These are phyloP conservation scores for Caenorhabditis wallacei DNA, from an alignment of 2,888 invertebrate genomes.

Conservation along the genomic window DNA sequence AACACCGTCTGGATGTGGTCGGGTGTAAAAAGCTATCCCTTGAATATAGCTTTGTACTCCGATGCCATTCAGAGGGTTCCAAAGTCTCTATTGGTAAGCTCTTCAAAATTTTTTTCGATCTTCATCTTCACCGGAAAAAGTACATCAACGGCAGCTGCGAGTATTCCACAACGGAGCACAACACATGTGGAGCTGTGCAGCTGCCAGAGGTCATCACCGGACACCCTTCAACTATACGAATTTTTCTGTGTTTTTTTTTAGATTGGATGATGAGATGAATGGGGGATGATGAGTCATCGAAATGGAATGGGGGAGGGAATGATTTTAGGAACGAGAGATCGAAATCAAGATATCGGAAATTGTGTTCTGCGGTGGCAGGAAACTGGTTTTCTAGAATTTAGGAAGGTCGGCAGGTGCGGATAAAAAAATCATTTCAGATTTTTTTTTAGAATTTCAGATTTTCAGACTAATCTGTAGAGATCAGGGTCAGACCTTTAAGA, in stretches of 20 bases:
- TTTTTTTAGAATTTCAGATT: no score
- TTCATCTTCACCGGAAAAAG: slow-evolving; percentile 1
- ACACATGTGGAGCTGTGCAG: slow-evolving; percentile 21
- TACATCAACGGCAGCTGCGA: slow-evolving; percentile 15
- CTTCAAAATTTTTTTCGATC: no score
- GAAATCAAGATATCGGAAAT: background rate
- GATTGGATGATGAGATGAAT: background rate
- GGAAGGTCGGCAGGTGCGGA: no score
- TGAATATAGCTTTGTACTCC: slow-evolving; percentile 51
- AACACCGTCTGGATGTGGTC: slow-evolving; percentile 37
- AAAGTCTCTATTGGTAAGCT: background rate
- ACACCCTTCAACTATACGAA: slow-evolving; percentile 6
- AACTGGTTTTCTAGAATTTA: no score
- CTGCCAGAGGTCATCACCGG: slow-evolving; percentile 51
- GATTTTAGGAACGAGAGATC: background rate
- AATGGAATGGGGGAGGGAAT: background rate
- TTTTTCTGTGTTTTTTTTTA: background rate
- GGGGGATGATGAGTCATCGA: slow-evolving; percentile 14
- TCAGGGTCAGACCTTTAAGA: no score
- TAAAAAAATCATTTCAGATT: no score
- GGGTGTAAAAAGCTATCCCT: slow-evolving; percentile 46
- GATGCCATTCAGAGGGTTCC: slow-evolving; percentile 56
- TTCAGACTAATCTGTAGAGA: no score
- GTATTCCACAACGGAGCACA: background rate
- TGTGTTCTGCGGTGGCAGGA: no score